Percentiles rank a stretch among this genome's conserved stretches.
Evolutionary conservation across 2,797 vertebrate species (phyloP).

Genomic region (Eospalax fontanierii): DNA sequence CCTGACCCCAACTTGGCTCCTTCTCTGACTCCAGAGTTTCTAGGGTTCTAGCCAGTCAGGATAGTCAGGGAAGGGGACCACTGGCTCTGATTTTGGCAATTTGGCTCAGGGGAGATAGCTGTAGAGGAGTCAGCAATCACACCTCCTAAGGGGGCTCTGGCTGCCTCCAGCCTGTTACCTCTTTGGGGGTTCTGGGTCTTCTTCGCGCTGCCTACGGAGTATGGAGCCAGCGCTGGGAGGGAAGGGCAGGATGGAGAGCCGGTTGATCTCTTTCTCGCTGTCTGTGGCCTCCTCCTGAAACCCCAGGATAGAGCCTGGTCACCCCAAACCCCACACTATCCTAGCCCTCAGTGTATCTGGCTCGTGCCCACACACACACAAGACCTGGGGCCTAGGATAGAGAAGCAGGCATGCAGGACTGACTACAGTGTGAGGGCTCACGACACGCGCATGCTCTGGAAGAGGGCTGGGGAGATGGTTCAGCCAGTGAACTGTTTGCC

Average conservation of each 20-base stretch:
- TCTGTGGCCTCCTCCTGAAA: conserved; percentile 89
- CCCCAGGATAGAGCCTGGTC: background rate
- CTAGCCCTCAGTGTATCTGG: background rate
- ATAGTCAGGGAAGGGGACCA: background rate
- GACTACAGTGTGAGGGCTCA: accelerated
- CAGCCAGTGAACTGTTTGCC: background rate
- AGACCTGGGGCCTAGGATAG: background rate
- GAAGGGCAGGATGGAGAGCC: conserved; percentile 96
- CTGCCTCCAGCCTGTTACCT: conserved; percentile 80
- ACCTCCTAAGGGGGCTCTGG: background rate
- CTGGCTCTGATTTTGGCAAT: background rate
- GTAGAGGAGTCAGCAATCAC: background rate
- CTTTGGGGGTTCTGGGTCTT: conserved; percentile 87
- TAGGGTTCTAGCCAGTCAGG: background rate
- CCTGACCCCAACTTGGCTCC: background rate
- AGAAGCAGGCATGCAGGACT: too few relatives aligned
- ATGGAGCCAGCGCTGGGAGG: conserved; percentile 96
- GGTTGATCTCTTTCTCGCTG: conserved; percentile 96
- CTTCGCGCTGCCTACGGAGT: conserved; percentile 92
- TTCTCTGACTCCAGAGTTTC: background rate
- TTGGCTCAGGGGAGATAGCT: background rate
- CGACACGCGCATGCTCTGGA: background rate
- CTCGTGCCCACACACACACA: background rate
- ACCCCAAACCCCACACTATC: background rate
- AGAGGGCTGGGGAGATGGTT: background rate